Conservation (phyloP, 2,113 vertebrate species). For the Periophthalmus modestus region DNA sequence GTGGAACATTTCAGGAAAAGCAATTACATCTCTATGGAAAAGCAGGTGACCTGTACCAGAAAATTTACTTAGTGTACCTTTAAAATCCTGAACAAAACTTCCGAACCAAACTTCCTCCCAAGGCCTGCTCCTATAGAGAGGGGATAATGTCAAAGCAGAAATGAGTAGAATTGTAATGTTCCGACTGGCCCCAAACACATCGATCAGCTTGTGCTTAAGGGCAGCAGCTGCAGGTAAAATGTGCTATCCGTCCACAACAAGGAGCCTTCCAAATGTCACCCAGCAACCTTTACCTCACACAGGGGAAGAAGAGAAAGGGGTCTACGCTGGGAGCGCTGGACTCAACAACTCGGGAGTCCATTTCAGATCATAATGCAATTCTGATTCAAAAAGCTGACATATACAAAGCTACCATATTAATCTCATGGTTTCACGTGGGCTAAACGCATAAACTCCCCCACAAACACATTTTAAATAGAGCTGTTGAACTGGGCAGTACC, state of each 20-base stretch:
- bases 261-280: conserved; percentile 26
- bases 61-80: conserved; percentile 3
- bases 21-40: too few relatives aligned
- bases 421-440: too few relatives aligned
- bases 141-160: conserved; percentile 33
- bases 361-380: too few relatives aligned
- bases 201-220: conserved; percentile 57
- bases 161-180: conserved; percentile 58
- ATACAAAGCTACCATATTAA: too few relatives aligned
- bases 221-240: conserved; percentile 56
- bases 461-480: too few relatives aligned
- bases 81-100: conserved; percentile 40
- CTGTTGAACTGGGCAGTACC: too few relatives aligned
- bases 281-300: conserved; percentile 32
- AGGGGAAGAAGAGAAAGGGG: background rate
- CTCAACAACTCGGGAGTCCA: too few relatives aligned
- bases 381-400: too few relatives aligned
- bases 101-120: conserved; percentile 45
- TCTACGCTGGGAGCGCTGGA: background rate
- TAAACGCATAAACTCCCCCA: too few relatives aligned
- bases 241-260: conserved; percentile 14
- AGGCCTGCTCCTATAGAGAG: background rate
- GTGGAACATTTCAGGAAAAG: too few relatives aligned
- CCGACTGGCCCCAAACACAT: conserved; percentile 67
- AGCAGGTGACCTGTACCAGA: too few relatives aligned